Evolutionary conservation across 2,113 vertebrate species (phyloP).

Genomic region (Lathamus discolor): DNA sequence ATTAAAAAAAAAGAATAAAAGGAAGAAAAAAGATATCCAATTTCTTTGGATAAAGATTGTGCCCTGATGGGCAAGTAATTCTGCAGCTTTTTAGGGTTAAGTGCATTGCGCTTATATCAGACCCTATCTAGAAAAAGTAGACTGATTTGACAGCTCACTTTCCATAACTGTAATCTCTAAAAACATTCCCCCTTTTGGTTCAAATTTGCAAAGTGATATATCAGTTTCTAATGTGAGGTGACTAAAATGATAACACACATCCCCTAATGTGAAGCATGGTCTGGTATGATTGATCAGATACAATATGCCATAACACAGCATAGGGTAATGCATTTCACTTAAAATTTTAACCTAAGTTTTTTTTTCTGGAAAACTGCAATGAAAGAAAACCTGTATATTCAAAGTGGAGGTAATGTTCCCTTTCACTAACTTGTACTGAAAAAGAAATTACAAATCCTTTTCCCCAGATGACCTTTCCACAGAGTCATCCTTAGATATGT

Average conservation of each 20-base stretch:
- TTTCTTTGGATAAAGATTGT: background rate
- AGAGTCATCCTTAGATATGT: background rate
- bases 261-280: background rate
- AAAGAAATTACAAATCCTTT: background rate
- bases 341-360: background rate
- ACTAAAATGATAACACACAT: background rate
- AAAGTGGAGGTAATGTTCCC: background rate
- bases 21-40: background rate
- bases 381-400: background rate
- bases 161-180: background rate
- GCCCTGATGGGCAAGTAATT: background rate
- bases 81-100: background rate
- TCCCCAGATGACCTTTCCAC: background rate
- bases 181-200: background rate
- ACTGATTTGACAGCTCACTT: background rate
- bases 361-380: background rate
- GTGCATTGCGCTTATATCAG: background rate
- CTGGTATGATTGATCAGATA: background rate
- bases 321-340: background rate
- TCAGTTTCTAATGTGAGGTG: background rate
- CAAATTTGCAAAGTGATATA: background rate
- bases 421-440: background rate
- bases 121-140: background rate
- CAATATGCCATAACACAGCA: background rate
- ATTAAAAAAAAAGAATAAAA: too few relatives aligned